Conservation (phyloP, 2,797 vertebrate genomes). For the Menidia menidia region DNA sequence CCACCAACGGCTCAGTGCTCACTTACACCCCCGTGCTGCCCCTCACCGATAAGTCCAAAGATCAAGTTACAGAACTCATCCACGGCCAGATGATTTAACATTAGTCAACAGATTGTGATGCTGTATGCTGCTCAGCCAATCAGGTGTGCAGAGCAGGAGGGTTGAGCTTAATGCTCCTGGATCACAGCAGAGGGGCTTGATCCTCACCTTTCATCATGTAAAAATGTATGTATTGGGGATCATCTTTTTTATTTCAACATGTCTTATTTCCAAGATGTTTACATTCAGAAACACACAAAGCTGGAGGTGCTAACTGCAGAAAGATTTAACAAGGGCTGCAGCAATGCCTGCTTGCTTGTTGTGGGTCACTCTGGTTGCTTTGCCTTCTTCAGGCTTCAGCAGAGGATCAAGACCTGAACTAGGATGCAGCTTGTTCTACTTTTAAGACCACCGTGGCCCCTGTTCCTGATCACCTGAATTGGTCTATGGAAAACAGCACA, state of each 20-base stretch:
- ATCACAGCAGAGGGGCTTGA: not conserved
- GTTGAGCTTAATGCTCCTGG: not conserved
- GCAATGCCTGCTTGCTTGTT: too few species aligned
- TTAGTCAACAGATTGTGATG: not conserved
- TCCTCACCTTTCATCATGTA: not conserved
- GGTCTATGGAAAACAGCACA: not conserved
- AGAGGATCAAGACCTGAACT: too few species aligned
- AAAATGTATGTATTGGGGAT: not conserved
- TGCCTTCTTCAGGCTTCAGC: too few species aligned
- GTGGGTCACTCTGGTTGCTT: too few species aligned
- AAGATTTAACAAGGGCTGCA: too few species aligned
- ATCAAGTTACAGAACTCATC: constrained; percentile 16
- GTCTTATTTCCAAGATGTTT: not conserved
- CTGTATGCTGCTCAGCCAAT: constrained; percentile 26
- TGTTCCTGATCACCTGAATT: not conserved
- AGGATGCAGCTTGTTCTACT: not conserved
- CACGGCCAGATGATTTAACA: constrained; percentile 11
- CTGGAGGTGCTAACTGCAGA: too few species aligned
- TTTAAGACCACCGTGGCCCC: not conserved
- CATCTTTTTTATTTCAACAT: too few species aligned
- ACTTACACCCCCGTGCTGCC: constrained; percentile 40
- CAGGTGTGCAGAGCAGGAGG: constrained; percentile 5
- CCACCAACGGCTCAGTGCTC: constrained; percentile 5
- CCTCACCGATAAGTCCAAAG: constrained; percentile 48
- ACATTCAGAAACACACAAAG: not conserved